Base-by-base conservation (phyloP, 2,888 invertebrate species). In the Phrixothrix hirtus region DNA sequence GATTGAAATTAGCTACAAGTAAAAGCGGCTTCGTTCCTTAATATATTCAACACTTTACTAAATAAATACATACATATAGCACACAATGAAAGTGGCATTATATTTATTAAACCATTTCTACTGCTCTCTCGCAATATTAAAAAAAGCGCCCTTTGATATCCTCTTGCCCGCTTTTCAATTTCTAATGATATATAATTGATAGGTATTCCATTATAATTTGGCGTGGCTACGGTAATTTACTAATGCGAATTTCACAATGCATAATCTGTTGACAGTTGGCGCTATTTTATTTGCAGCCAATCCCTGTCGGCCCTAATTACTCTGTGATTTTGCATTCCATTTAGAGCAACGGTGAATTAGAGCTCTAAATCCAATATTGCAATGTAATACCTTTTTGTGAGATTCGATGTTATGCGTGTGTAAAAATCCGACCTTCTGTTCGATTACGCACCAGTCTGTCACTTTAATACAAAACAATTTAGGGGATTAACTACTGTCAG, bases 301-400 rank as follows among this genome's bases (percentile, higher is more conserved):
- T 58, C 64, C 64, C 63, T 59, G 67, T 67, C 65, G 60, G 57
- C 60, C 58, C 50, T 60, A 60, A 67, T 65, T 65, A 64, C 58
- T 58, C 57, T 58, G 56, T 59, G 66, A 67, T 65, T 64, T 66
- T 57, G 57, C 63, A 66, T 67, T 66, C 66, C 64, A 60, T 62
- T 64, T 65, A 58, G 46, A 58, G 42, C 42, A 51, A 49, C 49
- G 48, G 32, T 12, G 36, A 48, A 32, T 48, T 42, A 35, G 27
- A 30, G 51, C 41, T 35, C 39, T 31, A 46, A 46, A 52, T 52
- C 52, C 32, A 45, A 46, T 38, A 21, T 17, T 41, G 11, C 34
- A 12, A 38, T 17, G 25, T 49, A 52, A 52, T 52, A 44, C 52
- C 45, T 45, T 52, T 52, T 52, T 45, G 41, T 46, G 13, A 39